Conservation (phyloP, 2,888 invertebrate genomes). For the Gryllus longicercus region DNA sequence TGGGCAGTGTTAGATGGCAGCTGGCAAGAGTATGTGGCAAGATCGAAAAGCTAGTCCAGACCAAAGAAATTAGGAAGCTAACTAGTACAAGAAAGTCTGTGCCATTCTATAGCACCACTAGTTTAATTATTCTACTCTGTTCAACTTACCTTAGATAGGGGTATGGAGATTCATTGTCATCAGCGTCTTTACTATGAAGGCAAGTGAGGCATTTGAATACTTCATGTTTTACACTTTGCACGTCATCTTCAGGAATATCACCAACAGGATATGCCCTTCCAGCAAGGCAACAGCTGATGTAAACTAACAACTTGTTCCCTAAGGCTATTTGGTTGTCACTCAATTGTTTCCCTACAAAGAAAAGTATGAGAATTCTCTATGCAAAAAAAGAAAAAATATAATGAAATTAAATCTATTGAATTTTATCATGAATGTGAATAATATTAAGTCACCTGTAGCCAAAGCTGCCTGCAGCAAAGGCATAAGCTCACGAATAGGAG, state of each 20-base stretch:
- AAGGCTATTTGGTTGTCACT: conserved; percentile 52
- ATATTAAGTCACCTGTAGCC: conserved; percentile 45
- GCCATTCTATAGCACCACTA: conserved; percentile 33
- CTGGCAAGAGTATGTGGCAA: too few species aligned
- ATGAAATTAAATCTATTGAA: neutral
- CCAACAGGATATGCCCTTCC: conserved; percentile 79
- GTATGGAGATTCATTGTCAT: conserved; percentile 62
- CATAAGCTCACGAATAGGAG: conserved; percentile 67
- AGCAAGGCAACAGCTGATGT: conserved; percentile 82
- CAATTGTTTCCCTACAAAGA: conserved; percentile 40
- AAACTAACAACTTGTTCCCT: conserved; percentile 81
- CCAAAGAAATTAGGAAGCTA: too few species aligned
- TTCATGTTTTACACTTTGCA: conserved; percentile 68
- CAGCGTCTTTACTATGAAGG: conserved; percentile 58
- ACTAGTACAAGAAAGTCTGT: neutral
- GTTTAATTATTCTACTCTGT: neutral
- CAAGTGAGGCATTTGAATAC: conserved; percentile 58
- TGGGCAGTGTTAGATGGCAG: neutral
- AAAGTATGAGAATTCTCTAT: too few species aligned
- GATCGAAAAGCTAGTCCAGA: too few species aligned
- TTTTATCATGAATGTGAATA: neutral
- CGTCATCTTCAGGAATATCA: conserved; percentile 60
- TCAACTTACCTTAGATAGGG: conserved; percentile 57
- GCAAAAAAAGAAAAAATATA: too few species aligned
- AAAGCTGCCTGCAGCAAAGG: conserved; percentile 52